Base-by-base conservation (phyloP, 92 coral and sea anemone species). In the Parazoanthus swiftii region DNA sequence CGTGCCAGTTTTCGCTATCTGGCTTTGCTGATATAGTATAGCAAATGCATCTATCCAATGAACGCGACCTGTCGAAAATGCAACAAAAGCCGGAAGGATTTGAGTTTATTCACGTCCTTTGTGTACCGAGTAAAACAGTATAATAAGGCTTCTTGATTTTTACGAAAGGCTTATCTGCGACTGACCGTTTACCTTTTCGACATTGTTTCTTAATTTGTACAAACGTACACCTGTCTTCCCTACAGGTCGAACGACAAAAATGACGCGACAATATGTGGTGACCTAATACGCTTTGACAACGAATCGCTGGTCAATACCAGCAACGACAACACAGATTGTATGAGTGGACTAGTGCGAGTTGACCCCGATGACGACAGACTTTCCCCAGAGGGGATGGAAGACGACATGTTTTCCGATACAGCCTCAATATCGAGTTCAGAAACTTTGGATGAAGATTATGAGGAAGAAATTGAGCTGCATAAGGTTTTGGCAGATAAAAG, bases 301-400 rank as follows among this genome's bases (percentile, higher is more conserved):
- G 78, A 48, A 46, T 48, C 78, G 66, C 87, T 29, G 87, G 78
- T 26, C 44, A 11, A 10, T 68, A 71, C 67, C 48, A 9, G 78
- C 43, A 23, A 44, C 67, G 67, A 84, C 43, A 71, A 36, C 87
- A n/a, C 87, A 4, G 78, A 70, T 29, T 46, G 66, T 63, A 63
- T 56, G 72, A 92, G 96, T 85, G 96, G 90, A 46, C 93, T 95
- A 58, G 81, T 85, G 74, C 91, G 95, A 38, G 76, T 46, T 50
- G 89, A 87, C 43, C 96, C 98, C 1, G 81, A 83, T 80, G 88
- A 91, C 20, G 92, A 83, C 68, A 78, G 98, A 83, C 92, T 85
- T 59, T 85, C 89, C 58, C 96, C 98, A 4, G 98, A 92, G 66
- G 94, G 94, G 70, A 92, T 90, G 94, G 94, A 73, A 85, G 77